Evolutionary conservation across 2,797 vertebrate genomes (phyloP).

Genomic region (Sebastes kiyomatsui): DNA sequence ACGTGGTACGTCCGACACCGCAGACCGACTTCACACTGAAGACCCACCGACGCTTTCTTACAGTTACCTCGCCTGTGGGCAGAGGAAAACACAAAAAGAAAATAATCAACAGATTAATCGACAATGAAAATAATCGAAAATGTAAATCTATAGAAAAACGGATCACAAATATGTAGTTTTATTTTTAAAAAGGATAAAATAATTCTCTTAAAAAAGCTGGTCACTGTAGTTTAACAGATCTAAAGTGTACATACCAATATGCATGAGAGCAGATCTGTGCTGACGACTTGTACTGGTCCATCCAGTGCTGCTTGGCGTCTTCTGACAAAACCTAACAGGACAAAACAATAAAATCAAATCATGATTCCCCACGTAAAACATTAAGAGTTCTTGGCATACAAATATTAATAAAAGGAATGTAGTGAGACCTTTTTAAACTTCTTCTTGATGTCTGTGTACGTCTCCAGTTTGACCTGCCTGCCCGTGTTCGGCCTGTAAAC

Average conservation of each 20-base stretch:
- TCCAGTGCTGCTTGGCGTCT: conserved; percentile 94
- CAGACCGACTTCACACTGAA: conserved; percentile 94
- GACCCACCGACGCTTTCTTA: conserved; percentile 93
- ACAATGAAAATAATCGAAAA: background rate
- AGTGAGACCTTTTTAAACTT: conserved; percentile 94
- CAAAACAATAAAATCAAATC: background rate
- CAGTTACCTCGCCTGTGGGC: conserved; percentile 93
- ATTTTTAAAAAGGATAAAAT: background rate
- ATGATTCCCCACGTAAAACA: background rate
- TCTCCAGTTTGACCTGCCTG: conserved; percentile 95
- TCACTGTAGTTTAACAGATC: background rate
- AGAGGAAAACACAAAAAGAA: background rate
- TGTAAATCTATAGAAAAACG: background rate
- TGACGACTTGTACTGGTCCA: conserved; percentile 93
- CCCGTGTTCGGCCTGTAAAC: conserved; percentile 97
- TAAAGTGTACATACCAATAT: conserved; percentile 87
- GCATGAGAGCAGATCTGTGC: conserved; percentile 95
- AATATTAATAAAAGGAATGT: background rate
- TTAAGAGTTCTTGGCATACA: fast-evolving
- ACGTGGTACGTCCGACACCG: conserved; percentile 95
- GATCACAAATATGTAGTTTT: background rate
- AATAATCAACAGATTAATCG: too few relatives aligned
- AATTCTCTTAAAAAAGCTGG: background rate
- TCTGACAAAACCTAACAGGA: conserved; percentile 89
- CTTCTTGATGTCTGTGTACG: conserved; percentile 92